Percentiles rank a stretch among this genome's conserved stretches.
Evolutionary conservation across 1,140 invertebrate species (phyloP).

Genomic region (Zaprionus vittiger): DNA sequence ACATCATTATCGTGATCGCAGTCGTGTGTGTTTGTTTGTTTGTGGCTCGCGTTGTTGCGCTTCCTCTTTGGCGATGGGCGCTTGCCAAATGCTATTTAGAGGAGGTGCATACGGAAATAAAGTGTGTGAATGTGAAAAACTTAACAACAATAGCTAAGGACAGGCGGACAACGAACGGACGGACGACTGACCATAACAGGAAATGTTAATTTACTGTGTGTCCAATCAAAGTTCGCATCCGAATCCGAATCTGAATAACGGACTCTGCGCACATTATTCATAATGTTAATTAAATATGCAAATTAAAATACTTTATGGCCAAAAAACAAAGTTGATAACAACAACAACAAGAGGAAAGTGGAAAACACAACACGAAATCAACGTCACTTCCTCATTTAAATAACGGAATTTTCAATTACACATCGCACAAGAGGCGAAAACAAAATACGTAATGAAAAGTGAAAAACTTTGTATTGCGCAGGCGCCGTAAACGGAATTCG

Average conservation of each 20-base stretch:
- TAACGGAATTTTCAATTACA: conserved; percentile 81
- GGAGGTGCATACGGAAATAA: conserved; percentile 74
- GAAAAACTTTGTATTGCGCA: conserved; percentile 51
- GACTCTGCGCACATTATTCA: conserved; percentile 35
- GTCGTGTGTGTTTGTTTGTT: conserved; percentile 27
- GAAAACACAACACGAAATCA: conserved; percentile 41
- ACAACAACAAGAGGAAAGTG: conserved; percentile 15
- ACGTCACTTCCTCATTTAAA: conserved; percentile 82
- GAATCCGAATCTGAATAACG: conserved; percentile 14
- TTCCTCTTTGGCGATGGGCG: conserved; percentile 76
- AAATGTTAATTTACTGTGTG: conserved; percentile 70
- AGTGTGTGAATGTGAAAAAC: conserved; percentile 45
- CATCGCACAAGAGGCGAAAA: conserved; percentile 61
- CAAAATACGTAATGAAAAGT: conserved; percentile 73
- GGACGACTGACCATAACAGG: conserved; percentile 52
- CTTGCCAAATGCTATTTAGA: conserved; percentile 77
- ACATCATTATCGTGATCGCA: conserved; percentile 46
- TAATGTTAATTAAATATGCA: conserved; percentile 75
- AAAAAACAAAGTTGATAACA: conserved; percentile 29
- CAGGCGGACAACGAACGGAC: conserved; percentile 35
- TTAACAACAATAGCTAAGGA: conserved; percentile 30
- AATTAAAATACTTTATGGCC: conserved; percentile 45
- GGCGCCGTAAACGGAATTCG: conserved; percentile 50
- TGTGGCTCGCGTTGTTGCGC: conserved; percentile 61
- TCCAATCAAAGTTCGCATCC: conserved; percentile 14